Percentiles rank a stretch among this genome's conserved stretches.
phyloP scores from a whole-genome alignment of 2,113 vertebrate species.

The Gopherus evgoodei region DNA sequence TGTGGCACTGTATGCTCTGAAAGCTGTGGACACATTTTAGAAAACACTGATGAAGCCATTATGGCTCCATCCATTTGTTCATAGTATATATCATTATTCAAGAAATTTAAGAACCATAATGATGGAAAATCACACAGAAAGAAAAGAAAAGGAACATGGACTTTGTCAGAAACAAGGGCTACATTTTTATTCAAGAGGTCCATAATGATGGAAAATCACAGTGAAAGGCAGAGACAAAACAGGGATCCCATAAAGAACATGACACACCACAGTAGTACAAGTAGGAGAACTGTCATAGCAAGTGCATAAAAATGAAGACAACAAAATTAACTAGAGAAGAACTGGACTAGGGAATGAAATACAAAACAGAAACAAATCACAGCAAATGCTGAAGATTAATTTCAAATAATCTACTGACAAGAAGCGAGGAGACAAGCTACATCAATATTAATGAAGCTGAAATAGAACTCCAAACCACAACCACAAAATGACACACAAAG shows the following conservation, averaged over 20 bases:
- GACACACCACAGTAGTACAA: conserved; percentile 75
- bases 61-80: conserved; percentile 82
- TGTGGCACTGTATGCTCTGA: conserved; percentile 50
- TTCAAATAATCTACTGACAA: conserved; percentile 76
- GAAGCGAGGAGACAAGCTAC: conserved; percentile 71
- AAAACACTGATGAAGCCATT: conserved; percentile 84
- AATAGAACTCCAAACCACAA: conserved; percentile 75
- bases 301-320: conserved; percentile 80
- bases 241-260: conserved; percentile 79
- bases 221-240: conserved; percentile 81
- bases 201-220: conserved; percentile 87
- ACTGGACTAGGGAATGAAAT: conserved; percentile 61
- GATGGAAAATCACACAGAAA: conserved; percentile 87
- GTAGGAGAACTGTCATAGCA: conserved; percentile 75
- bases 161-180: conserved; percentile 84
- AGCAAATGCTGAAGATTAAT: conserved; percentile 79
- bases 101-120: conserved; percentile 86
- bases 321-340: conserved; percentile 82
- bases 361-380: conserved; percentile 79
- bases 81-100: conserved; percentile 85
- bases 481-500: conserved; percentile 72
- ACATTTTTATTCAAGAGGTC: conserved; percentile 89
- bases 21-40: conserved; percentile 75
- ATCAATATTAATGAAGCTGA: conserved; percentile 86
- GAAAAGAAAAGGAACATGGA: conserved; percentile 82